Percentiles rank a stretch among this genome's conserved stretches.
phyloP scores from a whole-genome alignment of 2,888 invertebrate species.

The Cantharis rustica region DNA sequence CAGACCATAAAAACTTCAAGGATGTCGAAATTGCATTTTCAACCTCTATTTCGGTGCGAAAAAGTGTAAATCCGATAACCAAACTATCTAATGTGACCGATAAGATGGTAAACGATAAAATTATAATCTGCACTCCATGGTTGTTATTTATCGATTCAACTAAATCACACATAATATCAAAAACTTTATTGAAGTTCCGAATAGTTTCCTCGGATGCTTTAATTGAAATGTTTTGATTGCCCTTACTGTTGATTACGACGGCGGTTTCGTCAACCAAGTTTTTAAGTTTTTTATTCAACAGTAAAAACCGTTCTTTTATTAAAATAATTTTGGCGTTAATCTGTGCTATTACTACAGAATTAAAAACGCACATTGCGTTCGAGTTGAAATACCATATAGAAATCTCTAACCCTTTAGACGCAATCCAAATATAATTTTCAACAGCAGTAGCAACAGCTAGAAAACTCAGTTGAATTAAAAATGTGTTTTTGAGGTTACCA shows the following conservation, averaged over 20 bases:
- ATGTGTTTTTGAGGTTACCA: background rate
- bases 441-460: background rate
- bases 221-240: background rate
- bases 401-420: background rate
- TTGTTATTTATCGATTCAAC: background rate
- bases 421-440: conserved; percentile 11
- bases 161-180: conserved; percentile 2
- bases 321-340: conserved; percentile 8
- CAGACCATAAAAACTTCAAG: conserved; percentile 9
- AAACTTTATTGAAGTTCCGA: background rate
- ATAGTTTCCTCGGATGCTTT: background rate
- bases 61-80: conserved; percentile 5
- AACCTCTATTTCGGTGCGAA: background rate
- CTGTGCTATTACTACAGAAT: background rate
- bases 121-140: conserved; percentile 3
- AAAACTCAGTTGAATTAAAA: background rate
- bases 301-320: conserved; percentile 6
- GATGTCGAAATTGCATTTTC: background rate
- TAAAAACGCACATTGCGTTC: conserved; percentile 6
- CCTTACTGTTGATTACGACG: background rate
- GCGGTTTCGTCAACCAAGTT: background rate
- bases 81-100: conserved; percentile 6
- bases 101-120: conserved; percentile 4
- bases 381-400: conserved; percentile 2
- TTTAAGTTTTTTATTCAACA: background rate